A percentile compares a stretch with the other conserved stretches of the same genome.
Conservation (phyloP, 1,140 invertebrate genomes). For the Formica selysi region DNA sequence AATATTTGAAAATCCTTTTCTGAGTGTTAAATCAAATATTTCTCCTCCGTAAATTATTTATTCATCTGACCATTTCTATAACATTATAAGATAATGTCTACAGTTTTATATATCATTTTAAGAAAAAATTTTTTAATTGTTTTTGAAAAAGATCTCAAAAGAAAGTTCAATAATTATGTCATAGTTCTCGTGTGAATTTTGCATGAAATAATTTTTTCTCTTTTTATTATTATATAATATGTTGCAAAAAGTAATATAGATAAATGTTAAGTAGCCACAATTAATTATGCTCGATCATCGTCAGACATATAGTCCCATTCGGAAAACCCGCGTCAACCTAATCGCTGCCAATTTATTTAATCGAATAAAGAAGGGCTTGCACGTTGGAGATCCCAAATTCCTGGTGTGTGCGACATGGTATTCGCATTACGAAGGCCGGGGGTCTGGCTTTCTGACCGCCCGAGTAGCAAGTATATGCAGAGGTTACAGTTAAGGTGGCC, state of each 20-base stretch:
- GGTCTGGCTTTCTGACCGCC: slow-evolving; percentile 57
- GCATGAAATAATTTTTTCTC: neutral
- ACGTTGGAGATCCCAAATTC: slow-evolving; percentile 69
- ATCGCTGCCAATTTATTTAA: slow-evolving; percentile 82
- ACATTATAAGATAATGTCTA: neutral
- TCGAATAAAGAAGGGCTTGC: slow-evolving; percentile 76
- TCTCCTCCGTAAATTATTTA: neutral
- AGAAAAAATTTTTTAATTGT: neutral
- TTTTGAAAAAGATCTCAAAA: neutral
- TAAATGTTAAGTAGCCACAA: slow-evolving; percentile 54
- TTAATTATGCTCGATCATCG: slow-evolving; percentile 68
- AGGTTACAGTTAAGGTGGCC: slow-evolving; percentile 70
- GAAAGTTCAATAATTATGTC: neutral
- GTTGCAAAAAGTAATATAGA: slow-evolving; percentile 6
- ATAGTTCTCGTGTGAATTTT: neutral
- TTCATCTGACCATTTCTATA: neutral
- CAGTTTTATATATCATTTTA: neutral
- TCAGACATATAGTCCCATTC: slow-evolving; percentile 61
- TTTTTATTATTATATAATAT: slow-evolving; percentile 13
- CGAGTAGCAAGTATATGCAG: slow-evolving; percentile 60
- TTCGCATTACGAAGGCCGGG: slow-evolving; percentile 78
- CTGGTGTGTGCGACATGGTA: slow-evolving; percentile 76
- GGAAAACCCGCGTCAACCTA: slow-evolving; percentile 67
- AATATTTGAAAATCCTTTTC: slow-evolving; percentile 55
- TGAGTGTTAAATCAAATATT: neutral